Base-by-base conservation (phyloP, 2,888 invertebrate genomes). In the Metalampra italica region DNA sequence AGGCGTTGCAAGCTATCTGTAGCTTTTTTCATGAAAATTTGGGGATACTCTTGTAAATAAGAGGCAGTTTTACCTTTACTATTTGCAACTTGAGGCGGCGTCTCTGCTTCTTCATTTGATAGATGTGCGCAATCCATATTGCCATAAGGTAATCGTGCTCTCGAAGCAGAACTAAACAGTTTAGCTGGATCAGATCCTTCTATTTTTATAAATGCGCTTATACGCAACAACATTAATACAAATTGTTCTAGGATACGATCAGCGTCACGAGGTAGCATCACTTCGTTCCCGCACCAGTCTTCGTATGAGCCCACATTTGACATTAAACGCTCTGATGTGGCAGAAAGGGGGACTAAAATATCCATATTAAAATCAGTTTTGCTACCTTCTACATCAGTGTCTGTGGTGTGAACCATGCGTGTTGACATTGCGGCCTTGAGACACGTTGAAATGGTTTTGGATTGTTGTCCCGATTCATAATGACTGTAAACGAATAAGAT, bases 171-270 rank as follows among this genome's bases (percentile, higher is more conserved):
- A 54, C 43, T 57, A 15, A 60, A 53, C 36, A 60, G 30, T 46
- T 62, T 63, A 4, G 56, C 50, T 43, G 57, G 57, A 52, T 67
- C 66, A 11, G 43, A 52, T 15, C 64, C 69, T 46, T 76, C 72
- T 47, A 64, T 76, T 40, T 59, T 64, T 47, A 82, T 55, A 60
- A 72, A 82, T n/a, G 64, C 69, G 45, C 73, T 68, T 48, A 89
- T 79, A 52, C 81, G 68, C 50, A 89, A 59, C 56, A 85, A 60
- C 88, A 89, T 88, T 13, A 82, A 50, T 32, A 73, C 75, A 52
- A 89, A 82, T 59, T 89, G 89, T 64, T 89, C 89, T 45, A 84
- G 56, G 57, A 89, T 81, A 1, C 89, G 78, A 60, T 89, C 89
- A 13, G 75, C 66, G 53, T 80, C 79, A 5, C 86, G 78, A 34